Conservation (phyloP, 2,888 invertebrate species). For the Matsumyia berberina region DNA sequence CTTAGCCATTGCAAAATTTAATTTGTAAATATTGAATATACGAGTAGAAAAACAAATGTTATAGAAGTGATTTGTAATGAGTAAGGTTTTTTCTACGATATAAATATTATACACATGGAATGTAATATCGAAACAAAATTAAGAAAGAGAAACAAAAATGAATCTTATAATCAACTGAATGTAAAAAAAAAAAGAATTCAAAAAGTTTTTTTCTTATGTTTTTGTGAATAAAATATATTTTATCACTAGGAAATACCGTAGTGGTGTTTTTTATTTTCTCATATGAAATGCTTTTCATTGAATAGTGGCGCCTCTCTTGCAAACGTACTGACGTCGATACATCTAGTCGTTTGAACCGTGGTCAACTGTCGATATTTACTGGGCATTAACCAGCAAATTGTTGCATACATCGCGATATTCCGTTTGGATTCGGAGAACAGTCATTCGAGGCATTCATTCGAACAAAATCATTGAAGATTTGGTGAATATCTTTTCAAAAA, state of each 20-base stretch:
- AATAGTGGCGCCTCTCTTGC: too few species aligned
- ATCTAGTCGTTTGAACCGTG: too few species aligned
- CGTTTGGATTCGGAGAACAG: too few species aligned
- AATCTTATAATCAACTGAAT: slow-evolving; percentile 42
- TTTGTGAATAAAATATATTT: slow-evolving; percentile 65
- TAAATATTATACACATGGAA: slow-evolving; percentile 31
- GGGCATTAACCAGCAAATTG: too few species aligned
- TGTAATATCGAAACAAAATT: slow-evolving; percentile 7
- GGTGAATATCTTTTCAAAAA: too few species aligned
- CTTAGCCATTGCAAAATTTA: slow-evolving; percentile 59
- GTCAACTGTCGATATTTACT: too few species aligned
- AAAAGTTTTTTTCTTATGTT: slow-evolving; percentile 14
- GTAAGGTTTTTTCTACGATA: slow-evolving; percentile 66
- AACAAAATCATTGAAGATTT: too few species aligned
- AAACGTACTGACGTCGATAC: too few species aligned
- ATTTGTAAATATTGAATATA: slow-evolving; percentile 58
- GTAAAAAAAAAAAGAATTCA: slow-evolving; percentile 22
- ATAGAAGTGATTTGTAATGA: slow-evolving; percentile 52
- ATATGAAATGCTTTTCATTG: too few species aligned
- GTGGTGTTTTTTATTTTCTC: slow-evolving; percentile 7
- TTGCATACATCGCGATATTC: too few species aligned
- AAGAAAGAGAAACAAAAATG: slow-evolving; percentile 17
- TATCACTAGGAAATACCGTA: slow-evolving; percentile 35
- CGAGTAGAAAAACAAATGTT: slow-evolving; percentile 27
- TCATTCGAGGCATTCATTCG: too few species aligned